phyloP scores from a whole-genome alignment of 2,113 vertebrate species.

The Taxidea taxus region DNA sequence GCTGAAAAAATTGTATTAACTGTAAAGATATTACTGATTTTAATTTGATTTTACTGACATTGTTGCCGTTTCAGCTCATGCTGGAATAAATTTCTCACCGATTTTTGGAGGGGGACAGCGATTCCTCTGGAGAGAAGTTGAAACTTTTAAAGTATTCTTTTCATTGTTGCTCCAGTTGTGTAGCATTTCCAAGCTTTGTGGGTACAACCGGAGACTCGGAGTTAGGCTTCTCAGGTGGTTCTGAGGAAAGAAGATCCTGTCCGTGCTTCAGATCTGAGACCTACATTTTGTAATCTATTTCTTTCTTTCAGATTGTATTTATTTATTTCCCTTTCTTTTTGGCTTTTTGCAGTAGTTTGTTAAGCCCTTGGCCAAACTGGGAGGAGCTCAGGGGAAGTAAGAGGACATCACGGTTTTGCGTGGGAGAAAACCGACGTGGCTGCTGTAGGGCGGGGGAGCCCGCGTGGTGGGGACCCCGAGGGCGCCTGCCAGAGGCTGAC shows the following conservation, averaged over 20 bases:
- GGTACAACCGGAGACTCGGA: background rate
- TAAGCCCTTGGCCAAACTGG: background rate
- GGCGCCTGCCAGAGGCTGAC: too few species aligned
- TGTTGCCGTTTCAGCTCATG: background rate
- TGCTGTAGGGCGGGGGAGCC: too few species aligned
- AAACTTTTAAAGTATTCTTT: background rate
- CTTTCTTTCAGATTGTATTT: background rate
- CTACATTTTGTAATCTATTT: background rate
- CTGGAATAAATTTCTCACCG: background rate
- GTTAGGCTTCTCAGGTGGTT: background rate
- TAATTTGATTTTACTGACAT: conserved; percentile 28
- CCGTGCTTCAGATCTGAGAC: background rate
- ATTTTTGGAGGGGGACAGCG: background rate
- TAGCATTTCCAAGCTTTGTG: background rate
- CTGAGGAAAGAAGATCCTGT: background rate
- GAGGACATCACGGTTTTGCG: background rate
- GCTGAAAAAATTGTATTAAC: conserved; percentile 26
- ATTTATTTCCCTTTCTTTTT: background rate
- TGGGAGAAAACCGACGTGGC: background rate
- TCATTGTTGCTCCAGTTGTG: background rate
- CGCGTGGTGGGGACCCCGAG: too few species aligned
- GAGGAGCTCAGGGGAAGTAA: background rate
- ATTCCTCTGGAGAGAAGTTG: background rate
- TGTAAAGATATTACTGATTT: background rate
- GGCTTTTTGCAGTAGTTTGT: background rate